phyloP scores from a whole-genome alignment of 2,113 vertebrate species.

The Cyphomyrus discorhynchus region DNA sequence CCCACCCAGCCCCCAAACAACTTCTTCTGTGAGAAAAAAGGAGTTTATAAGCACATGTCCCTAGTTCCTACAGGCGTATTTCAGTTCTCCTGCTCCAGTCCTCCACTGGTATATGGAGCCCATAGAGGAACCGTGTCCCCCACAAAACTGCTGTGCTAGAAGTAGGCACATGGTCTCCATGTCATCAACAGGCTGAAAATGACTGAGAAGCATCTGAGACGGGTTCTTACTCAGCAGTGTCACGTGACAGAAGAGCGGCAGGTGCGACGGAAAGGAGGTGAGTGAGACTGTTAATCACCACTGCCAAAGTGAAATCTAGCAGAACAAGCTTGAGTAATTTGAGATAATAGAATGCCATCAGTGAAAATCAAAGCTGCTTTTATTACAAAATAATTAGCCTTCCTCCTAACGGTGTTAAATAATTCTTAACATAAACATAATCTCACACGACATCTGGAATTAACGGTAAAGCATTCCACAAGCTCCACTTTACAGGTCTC shows the following conservation, averaged over 20 bases:
- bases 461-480: neutral
- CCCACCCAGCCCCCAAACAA: constrained; percentile 61
- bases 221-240: neutral
- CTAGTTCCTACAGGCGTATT: constrained; percentile 60
- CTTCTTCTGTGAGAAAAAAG: constrained; percentile 61
- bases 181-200: constrained; percentile 25
- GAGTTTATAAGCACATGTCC: constrained; percentile 71
- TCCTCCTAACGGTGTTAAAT: neutral
- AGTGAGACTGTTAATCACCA: neutral
- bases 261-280: neutral
- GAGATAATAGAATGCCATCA: neutral
- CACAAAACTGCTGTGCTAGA: constrained; percentile 34
- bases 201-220: constrained; percentile 11
- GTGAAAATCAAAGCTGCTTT: neutral
- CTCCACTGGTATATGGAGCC: neutral
- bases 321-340: neutral
- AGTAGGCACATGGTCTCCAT: constrained; percentile 31
- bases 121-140: constrained; percentile 41
- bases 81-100: constrained; percentile 39
- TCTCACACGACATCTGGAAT: neutral
- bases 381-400: neutral
- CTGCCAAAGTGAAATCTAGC: neutral
- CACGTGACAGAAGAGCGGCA: constrained; percentile 14
- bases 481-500: neutral
- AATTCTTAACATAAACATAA: neutral